Evolutionary conservation across 2,888 invertebrate genomes (phyloP).

Genomic region (Himalopsyche anomala): DNA sequence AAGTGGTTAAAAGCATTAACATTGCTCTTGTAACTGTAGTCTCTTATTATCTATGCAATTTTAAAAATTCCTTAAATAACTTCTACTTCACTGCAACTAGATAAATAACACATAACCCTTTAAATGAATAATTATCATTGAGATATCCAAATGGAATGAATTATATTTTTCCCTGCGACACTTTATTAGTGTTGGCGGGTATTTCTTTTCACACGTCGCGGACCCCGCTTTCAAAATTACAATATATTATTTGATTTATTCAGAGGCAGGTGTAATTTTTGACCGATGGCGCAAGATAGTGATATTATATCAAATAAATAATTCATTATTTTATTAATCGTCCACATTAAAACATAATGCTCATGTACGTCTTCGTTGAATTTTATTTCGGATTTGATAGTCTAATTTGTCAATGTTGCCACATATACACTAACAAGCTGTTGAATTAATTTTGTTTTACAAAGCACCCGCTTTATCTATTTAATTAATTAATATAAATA

Average conservation of each 20-base stretch:
- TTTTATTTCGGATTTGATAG: background rate
- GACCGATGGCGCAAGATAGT: constrained; percentile 1
- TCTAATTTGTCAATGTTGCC: constrained; percentile 6
- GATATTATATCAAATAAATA: background rate
- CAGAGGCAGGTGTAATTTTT: constrained; percentile 8
- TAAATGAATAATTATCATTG: constrained; percentile 44
- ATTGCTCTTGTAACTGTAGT: no score
- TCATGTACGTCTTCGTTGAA: background rate
- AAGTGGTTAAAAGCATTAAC: no score
- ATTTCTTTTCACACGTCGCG: constrained; percentile 16
- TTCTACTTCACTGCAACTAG: background rate
- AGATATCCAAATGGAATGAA: background rate
- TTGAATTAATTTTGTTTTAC: background rate
- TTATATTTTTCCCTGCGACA: background rate
- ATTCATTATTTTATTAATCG: constrained; percentile 21
- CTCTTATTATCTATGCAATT: no score
- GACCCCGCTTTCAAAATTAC: background rate
- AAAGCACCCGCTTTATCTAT: background rate
- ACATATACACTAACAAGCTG: background rate
- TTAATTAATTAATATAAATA: background rate
- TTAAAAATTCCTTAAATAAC: no score
- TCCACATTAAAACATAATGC: constrained; percentile 6
- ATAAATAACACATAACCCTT: background rate
- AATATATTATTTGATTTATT: constrained; percentile 5
- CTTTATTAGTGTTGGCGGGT: background rate